phyloP scores from a whole-genome alignment of 2,797 vertebrate species.

The Galago senegalensis region DNA sequence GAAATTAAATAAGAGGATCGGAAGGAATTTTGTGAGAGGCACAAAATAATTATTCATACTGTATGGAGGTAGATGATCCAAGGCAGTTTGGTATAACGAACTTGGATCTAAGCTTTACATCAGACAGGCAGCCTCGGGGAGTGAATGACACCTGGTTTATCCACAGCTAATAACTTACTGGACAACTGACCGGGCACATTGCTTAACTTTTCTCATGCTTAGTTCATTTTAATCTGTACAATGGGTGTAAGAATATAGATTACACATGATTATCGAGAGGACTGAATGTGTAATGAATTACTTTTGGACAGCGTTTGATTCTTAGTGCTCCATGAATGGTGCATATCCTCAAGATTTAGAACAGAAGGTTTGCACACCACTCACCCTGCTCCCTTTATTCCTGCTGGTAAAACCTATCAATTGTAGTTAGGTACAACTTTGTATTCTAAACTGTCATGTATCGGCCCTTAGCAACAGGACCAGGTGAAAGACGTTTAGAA shows the following conservation, averaged over 20 bases:
- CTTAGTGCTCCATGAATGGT: neutral
- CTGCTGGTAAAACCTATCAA: neutral
- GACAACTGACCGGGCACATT: neutral
- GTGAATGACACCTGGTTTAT: neutral
- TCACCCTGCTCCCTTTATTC: neutral
- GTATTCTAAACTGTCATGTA: neutral
- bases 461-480: neutral
- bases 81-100: neutral
- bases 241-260: neutral
- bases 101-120: neutral
- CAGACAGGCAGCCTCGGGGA: neutral
- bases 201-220: neutral
- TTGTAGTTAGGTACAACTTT: neutral
- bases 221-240: neutral
- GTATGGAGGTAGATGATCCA: neutral
- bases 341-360: neutral
- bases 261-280: neutral
- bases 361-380: neutral
- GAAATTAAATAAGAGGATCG: neutral
- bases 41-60: conserved; percentile 52
- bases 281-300: neutral
- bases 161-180: neutral
- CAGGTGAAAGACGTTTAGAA: neutral
- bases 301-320: neutral
- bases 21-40: neutral